Evolutionary conservation across 2,888 invertebrate genomes (phyloP).

Genomic region (Dromius quadrimaculatus): DNA sequence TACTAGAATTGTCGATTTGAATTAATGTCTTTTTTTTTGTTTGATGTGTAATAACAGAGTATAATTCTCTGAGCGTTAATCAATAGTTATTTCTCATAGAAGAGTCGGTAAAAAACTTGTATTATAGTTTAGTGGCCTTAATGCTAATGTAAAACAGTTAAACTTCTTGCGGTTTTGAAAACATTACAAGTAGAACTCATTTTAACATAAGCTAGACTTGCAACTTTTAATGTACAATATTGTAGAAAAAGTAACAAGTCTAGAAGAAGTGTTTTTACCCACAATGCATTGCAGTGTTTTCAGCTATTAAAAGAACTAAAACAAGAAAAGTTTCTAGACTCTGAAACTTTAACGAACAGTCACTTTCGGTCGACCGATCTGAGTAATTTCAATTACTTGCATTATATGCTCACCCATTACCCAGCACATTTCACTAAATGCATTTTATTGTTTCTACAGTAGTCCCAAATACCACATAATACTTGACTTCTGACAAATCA

Average conservation of each 20-base stretch:
- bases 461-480: too few relatives aligned
- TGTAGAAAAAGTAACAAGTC: slow-evolving; percentile 18
- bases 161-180: slow-evolving; percentile 16
- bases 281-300: slow-evolving; percentile 42
- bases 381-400: slow-evolving; percentile 22
- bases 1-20: slow-evolving; percentile 16
- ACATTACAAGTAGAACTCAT: slow-evolving; percentile 20
- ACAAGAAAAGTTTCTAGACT: slow-evolving; percentile 46
- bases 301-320: slow-evolving; percentile 46
- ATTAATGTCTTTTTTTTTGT: slow-evolving; percentile 26
- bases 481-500: too few relatives aligned
- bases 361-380: slow-evolving; percentile 27
- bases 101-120: neutral
- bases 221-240: slow-evolving; percentile 33
- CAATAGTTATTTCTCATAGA: slow-evolving; percentile 8
- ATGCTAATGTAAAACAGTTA: slow-evolving; percentile 11
- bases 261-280: slow-evolving; percentile 27
- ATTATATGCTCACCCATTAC: slow-evolving; percentile 6
- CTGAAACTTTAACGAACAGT: slow-evolving; percentile 22
- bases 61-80: slow-evolving; percentile 24
- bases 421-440: slow-evolving; percentile 5
- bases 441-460: too few relatives aligned
- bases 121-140: slow-evolving; percentile 1
- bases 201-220: slow-evolving; percentile 25
- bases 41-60: slow-evolving; percentile 10